Evolutionary conservation across 2,888 invertebrate genomes (phyloP).

Genomic region (Scaptomyza parva): DNA sequence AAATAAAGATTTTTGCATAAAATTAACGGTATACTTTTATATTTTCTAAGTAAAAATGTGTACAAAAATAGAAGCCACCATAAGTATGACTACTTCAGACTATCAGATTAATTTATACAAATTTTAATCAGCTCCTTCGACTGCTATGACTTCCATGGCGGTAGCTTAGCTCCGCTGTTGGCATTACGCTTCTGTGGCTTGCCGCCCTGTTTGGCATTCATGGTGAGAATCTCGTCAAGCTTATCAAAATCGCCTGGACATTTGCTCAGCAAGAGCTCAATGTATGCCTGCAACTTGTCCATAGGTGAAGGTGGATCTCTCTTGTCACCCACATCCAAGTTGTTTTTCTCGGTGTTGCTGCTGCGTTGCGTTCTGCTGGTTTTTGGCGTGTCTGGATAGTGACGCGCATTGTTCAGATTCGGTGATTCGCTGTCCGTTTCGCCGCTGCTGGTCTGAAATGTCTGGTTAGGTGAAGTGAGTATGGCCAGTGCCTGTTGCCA

Average conservation of each 20-base stretch:
- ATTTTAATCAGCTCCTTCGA: neutral
- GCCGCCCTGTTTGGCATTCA: slow-evolving; percentile 56
- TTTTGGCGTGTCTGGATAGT: slow-evolving; percentile 81
- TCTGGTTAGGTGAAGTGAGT: slow-evolving; percentile 86
- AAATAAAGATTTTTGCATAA: slow-evolving; percentile 35
- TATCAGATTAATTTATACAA: slow-evolving; percentile 18
- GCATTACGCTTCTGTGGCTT: slow-evolving; percentile 47
- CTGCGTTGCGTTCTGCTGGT: slow-evolving; percentile 75
- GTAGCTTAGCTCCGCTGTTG: slow-evolving; percentile 49
- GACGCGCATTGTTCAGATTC: slow-evolving; percentile 76
- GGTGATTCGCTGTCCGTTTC: slow-evolving; percentile 67
- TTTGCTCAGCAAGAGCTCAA: slow-evolving; percentile 86
- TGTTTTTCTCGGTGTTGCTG: slow-evolving; percentile 70
- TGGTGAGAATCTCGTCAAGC: slow-evolving; percentile 79
- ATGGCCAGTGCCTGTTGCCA: slow-evolving; percentile 92
- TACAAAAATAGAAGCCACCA: slow-evolving; percentile 42
- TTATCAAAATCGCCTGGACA: slow-evolving; percentile 85
- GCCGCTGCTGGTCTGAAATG: slow-evolving; percentile 37
- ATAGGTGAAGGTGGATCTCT: slow-evolving; percentile 65
- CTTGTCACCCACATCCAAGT: slow-evolving; percentile 65
- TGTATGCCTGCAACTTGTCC: slow-evolving; percentile 83
- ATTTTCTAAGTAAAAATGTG: slow-evolving; percentile 26
- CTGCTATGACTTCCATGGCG: slow-evolving; percentile 81
- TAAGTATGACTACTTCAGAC: slow-evolving; percentile 20
- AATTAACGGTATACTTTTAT: slow-evolving; percentile 49